Base-by-base conservation (phyloP, 30 jellyfish, hydroid and myxozoan genomes). In the Aurelia sp. region DNA sequence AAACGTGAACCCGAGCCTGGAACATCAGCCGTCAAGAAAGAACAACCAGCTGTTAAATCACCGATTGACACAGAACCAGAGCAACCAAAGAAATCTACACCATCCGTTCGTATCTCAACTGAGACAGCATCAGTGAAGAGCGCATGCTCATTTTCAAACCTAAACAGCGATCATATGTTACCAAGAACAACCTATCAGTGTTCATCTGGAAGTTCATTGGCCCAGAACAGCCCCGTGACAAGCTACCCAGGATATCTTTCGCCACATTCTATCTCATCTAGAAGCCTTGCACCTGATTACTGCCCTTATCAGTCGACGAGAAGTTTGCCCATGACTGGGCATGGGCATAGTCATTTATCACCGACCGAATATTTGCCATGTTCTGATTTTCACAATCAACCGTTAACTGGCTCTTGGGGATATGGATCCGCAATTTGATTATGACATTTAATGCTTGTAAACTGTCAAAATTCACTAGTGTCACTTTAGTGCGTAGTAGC, bases 301-400 rank as follows among this genome's bases (percentile, higher is more conserved):
- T 89, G 97, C 58, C 97, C 97, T 8, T 89, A 89, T 85, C 97
- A 89, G 81, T 72, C 97, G n/a, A 52, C 97, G n/a, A 80, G 88
- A 55, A 80, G 90, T 18, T 76, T 89, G 20, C 85, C 90, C 8
- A 57, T 89, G 74, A 61, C 82, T 22, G 48, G 85, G 16, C 97
- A 89, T 81, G 87, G 81, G 9, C 97, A 89, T 47, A 60, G 89
- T 40, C 91, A 89, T 47, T 66, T 76, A 52, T 74, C 93, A 40
- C 90, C 91, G n/a, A 65, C 85, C 41, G 97, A 89, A 19, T 89
- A 77, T 47, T 82, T 80, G 13, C 97, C 91, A 24, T 89, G 97
- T 53, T 74, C 97, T 35, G 97, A 89, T 57, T 89, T 80, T 55
- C 97, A 89, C 58, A 69, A 62, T 63, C 97, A 80, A 27, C 76